These are phyloP conservation scores for Saguinus midas DNA, from an alignment of 2,113 vertebrate species.

Conservation along the genomic window DNA sequence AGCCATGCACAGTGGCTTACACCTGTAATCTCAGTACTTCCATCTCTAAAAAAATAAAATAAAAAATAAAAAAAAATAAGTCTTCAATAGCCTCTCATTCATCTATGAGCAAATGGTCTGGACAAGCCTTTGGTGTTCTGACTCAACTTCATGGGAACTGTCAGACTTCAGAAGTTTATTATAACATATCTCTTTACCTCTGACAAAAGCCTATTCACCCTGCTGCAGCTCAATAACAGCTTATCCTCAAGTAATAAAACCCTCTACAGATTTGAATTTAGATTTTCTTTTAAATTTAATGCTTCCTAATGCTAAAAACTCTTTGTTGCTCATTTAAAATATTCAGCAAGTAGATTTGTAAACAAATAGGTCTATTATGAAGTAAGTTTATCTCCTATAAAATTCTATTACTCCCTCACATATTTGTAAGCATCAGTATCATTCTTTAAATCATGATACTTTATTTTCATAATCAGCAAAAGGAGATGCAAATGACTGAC, in stretches of 20 bases:
- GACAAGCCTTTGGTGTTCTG: background rate
- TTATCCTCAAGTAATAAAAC: background rate
- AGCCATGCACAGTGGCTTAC: too few relatives aligned
- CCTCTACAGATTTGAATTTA: background rate
- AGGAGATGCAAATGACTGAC: background rate
- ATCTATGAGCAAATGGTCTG: background rate
- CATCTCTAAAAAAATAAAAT: too few relatives aligned
- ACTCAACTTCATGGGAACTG: background rate
- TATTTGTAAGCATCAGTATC: background rate
- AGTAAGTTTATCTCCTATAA: background rate
- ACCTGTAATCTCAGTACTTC: too few relatives aligned
- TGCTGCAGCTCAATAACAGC: background rate
- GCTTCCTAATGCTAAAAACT: background rate
- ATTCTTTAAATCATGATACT: background rate
- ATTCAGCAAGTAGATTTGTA: background rate
- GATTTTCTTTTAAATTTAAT: background rate
- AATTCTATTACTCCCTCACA: background rate
- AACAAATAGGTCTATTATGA: background rate
- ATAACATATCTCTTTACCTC: background rate
- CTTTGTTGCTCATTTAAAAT: background rate
- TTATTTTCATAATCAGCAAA: background rate
- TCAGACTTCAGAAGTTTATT: background rate
- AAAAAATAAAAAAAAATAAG: too few relatives aligned
- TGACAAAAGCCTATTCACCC: background rate
- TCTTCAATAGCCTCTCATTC: background rate